Evolutionary conservation across 1,140 invertebrate genomes (phyloP), one percentile per base, ranked within the genome.

Genomic region (Drosophila nikananu): DNA sequence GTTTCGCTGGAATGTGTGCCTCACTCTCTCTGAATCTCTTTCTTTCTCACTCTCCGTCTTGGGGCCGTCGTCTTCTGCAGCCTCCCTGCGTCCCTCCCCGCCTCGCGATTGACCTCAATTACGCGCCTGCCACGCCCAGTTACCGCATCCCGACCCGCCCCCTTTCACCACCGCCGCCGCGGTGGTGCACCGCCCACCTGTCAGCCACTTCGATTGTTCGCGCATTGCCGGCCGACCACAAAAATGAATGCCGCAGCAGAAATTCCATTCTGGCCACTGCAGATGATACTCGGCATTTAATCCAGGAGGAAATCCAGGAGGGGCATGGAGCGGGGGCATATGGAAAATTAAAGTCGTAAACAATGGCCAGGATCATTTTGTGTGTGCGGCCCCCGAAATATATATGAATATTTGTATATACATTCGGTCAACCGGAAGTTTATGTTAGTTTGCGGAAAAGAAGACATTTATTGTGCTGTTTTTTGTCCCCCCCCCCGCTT

Each of bases 21-120:
- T 52, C 65, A 21, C 65, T 71, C 70, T 54, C 64, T 42, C 57
- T 15, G n/a, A 23, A 49, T 2, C 49, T 35, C 32, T 35, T 5
- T 3, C 9, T 32, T n/a, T 5, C 8, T 42, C 13, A 0, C 25
- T 5, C 8, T 41, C 12, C 21, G 51, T 62, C 44, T 78, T 44
- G 13, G 25, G 55, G 48, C 10, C n/a, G n/a, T 49, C 15, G 48
- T 49, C 48, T 49, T 72, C 58, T 42, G 19, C 67, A n/a, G 25
- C 70, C 42, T 25, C 12, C 32, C n/a, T n/a, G n/a, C n/a, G n/a
- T n/a, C n/a, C n/a, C n/a, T n/a, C n/a, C n/a, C n/a, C n/a, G n/a
- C n/a, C n/a, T n/a, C 6, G 12, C 72, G 37, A 54, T 61, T 70
- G 76, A 79, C 76, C 76, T 78, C 76, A 79, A 79, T 79, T 79